Evolutionary conservation across 2,797 vertebrate genomes (phyloP).

Genomic region (Lophius americanus): DNA sequence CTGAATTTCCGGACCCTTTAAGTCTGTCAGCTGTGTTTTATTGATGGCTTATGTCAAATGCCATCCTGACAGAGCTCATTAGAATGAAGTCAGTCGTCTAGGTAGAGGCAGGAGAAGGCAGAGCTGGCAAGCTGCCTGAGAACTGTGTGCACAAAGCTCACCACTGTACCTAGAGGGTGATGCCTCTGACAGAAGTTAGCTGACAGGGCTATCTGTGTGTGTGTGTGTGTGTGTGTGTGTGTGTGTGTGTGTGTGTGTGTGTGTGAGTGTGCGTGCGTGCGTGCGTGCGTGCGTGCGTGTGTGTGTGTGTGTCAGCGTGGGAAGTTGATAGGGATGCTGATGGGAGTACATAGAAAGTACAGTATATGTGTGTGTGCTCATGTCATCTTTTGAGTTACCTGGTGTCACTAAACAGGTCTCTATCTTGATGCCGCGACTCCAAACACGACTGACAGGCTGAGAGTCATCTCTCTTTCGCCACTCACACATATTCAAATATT

Average conservation of each 20-base stretch:
- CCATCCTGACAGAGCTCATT: conserved; percentile 84
- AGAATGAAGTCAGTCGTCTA: conserved; percentile 73
- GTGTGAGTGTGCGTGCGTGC: too few relatives aligned
- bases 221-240: conserved; percentile 41
- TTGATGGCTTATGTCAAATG: conserved; percentile 84
- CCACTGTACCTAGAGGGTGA: conserved; percentile 76
- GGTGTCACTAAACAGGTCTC: conserved; percentile 82
- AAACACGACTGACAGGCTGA: conserved; percentile 85
- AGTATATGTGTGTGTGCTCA: conserved; percentile 48
- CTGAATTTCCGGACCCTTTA: conserved; percentile 58
- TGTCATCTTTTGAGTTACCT: conserved; percentile 75
- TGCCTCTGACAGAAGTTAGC: conserved; percentile 86
- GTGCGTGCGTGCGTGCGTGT: conserved; percentile 20
- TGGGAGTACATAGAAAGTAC: conserved; percentile 28
- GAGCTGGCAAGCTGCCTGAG: conserved; percentile 79
- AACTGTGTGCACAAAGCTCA: conserved; percentile 81
- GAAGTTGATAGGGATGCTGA: conserved; percentile 21
- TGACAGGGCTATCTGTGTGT: conserved; percentile 70
- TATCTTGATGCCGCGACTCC: conserved; percentile 67
- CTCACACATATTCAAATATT: conserved; percentile 76
- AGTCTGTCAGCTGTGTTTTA: conserved; percentile 76
- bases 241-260: conserved; percentile 19
- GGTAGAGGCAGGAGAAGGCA: conserved; percentile 75
- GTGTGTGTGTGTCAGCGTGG: background rate
- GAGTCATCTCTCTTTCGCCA: conserved; percentile 76